Percentiles rank a stretch among this genome's conserved stretches.
Conservation (phyloP, 1,140 invertebrate genomes). For the Procambarus virginalis region DNA sequence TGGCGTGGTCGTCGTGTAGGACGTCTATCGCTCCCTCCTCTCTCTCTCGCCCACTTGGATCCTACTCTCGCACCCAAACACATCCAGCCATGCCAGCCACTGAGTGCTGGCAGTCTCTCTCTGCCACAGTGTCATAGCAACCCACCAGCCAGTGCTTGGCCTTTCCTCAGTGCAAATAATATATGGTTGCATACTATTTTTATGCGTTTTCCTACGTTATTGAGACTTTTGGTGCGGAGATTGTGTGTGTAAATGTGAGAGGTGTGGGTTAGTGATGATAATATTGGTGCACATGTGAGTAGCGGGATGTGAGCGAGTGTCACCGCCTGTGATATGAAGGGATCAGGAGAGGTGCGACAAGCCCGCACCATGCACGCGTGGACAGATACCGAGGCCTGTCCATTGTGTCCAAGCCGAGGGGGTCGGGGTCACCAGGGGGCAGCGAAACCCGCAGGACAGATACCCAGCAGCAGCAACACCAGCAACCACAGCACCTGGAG, state of each 20-base stretch:
- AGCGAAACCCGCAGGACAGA: slow-evolving; percentile 10
- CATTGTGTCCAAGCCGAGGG: slow-evolving; percentile 46
- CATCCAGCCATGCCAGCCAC: background rate
- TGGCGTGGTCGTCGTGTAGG: background rate
- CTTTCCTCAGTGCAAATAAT: too few species aligned
- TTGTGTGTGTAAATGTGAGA: background rate
- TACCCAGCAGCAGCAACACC: slow-evolving; percentile 18
- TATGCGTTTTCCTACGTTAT: background rate
- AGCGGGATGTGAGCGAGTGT: background rate
- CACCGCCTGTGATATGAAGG: slow-evolving; percentile 50
- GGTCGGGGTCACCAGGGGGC: slow-evolving; percentile 28
- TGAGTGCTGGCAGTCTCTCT: too few species aligned
- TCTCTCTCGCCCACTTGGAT: slow-evolving; percentile 3
- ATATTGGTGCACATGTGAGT: background rate
- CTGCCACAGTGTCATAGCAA: background rate
- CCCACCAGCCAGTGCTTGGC: too few species aligned
- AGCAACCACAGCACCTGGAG: background rate
- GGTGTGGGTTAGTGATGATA: background rate
- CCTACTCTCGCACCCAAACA: background rate
- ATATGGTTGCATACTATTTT: too few species aligned
- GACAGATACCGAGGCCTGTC: slow-evolving; percentile 63
- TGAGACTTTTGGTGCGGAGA: background rate
- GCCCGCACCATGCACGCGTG: slow-evolving; percentile 56
- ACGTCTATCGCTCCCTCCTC: slow-evolving; percentile 11
- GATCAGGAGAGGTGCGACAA: background rate